A percentile compares a stretch with the other conserved stretches of the same genome.
These are phyloP conservation scores for Pelagia noctiluca DNA, from an alignment of 30 jellyfish, hydroid and myxozoan species.

Conservation along the genomic window DNA sequence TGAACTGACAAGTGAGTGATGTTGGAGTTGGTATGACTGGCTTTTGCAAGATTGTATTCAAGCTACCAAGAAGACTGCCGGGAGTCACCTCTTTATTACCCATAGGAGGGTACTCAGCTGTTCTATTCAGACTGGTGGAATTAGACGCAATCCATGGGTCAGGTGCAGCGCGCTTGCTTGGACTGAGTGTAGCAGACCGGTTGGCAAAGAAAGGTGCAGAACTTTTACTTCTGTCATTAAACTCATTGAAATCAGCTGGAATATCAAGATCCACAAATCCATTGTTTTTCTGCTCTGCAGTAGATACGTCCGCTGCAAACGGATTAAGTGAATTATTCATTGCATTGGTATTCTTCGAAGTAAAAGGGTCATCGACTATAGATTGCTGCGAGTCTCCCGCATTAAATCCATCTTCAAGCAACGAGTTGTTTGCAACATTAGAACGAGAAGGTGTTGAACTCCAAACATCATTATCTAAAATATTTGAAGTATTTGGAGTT, in stretches of 20 bases:
- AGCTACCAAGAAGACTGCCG: slow-evolving; percentile 61
- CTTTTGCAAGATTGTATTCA: slow-evolving; percentile 53
- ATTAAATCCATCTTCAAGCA: too few species aligned
- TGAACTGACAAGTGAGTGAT: slow-evolving; percentile 22
- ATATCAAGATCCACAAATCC: slow-evolving; percentile 46
- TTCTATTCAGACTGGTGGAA: slow-evolving; percentile 48
- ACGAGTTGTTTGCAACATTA: background rate
- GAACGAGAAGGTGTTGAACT: slow-evolving; percentile 11
- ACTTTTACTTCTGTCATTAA: slow-evolving; percentile 4
- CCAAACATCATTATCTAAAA: background rate
- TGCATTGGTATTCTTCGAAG: background rate
- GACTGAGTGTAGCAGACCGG: slow-evolving; percentile 51
- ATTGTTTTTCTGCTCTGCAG: background rate
- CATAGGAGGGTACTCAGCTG: background rate
- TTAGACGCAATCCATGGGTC: background rate
- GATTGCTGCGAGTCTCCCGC: too few species aligned
- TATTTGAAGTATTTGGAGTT: background rate
- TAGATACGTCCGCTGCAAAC: background rate
- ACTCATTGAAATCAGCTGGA: background rate
- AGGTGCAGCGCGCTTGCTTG: background rate
- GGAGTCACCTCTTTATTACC: slow-evolving; percentile 12
- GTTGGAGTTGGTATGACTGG: slow-evolving; percentile 17
- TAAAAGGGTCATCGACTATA: background rate
- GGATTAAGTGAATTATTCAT: background rate
- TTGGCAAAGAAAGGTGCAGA: slow-evolving; percentile 33